Evolutionary conservation across 2,113 vertebrate species (phyloP).

Genomic region (Hydrolagus affinis): DNA sequence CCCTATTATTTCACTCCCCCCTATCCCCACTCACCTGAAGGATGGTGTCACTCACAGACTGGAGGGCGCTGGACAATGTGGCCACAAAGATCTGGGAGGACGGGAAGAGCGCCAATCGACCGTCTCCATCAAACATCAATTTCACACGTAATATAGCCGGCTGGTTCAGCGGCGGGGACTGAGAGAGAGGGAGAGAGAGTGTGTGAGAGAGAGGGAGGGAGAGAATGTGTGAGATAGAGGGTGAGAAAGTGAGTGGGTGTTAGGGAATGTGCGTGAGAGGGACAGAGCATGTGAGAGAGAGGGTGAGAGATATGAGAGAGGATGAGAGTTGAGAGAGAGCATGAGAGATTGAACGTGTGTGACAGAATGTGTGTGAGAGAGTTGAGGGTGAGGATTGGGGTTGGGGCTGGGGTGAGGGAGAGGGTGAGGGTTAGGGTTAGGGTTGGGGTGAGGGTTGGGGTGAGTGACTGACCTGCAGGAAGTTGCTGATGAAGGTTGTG

Average conservation of each 20-base stretch:
- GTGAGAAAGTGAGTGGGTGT: background rate
- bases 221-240: background rate
- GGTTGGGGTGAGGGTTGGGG: background rate
- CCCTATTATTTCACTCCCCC: too few species aligned
- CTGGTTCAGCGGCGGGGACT: constrained; percentile 42
- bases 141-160: constrained; percentile 48
- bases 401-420: background rate
- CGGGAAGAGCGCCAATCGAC: constrained; percentile 50
- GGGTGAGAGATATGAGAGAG: background rate
- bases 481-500: constrained; percentile 45
- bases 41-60: constrained; percentile 40
- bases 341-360: background rate
- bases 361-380: background rate
- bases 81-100: constrained; percentile 47
- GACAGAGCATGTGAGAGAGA: too few species aligned
- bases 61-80: constrained; percentile 44
- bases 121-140: constrained; percentile 46
- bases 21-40: constrained; percentile 53
- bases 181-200: background rate
- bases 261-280: too few species aligned
- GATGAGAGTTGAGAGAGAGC: background rate
- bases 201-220: background rate
- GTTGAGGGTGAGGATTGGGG: background rate
- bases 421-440: background rate
- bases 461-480: constrained; percentile 52